Conservation (phyloP, 2,888 invertebrate species). For the Macrosiphum euphorbiae region DNA sequence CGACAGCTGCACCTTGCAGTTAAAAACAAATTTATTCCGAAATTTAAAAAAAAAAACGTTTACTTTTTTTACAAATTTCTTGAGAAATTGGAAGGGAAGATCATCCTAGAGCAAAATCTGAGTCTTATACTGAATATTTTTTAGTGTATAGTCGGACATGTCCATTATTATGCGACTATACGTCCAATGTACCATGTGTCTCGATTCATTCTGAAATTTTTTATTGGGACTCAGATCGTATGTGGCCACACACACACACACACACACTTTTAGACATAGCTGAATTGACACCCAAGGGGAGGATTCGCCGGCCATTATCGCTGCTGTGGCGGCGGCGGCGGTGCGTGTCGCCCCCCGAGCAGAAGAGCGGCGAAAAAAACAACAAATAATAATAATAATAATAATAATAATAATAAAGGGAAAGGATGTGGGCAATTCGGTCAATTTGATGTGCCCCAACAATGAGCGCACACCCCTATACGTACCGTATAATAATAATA, state of each 20-base stretch:
- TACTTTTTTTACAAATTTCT: too few species aligned
- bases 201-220: background rate
- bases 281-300: slow-evolving; percentile 36
- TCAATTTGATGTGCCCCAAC: slow-evolving; percentile 55
- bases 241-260: background rate
- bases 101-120: too few species aligned
- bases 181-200: background rate
- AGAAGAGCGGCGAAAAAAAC: background rate
- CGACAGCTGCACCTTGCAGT: too few species aligned
- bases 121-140: too few species aligned
- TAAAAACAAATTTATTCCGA: too few species aligned
- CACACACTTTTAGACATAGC: background rate
- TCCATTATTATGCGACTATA: too few species aligned
- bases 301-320: slow-evolving; percentile 43
- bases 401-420: background rate
- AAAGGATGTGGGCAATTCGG: slow-evolving; percentile 62
- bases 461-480: background rate
- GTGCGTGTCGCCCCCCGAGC: slow-evolving; percentile 34
- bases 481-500: background rate
- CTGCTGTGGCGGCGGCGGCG: slow-evolving; percentile 3
- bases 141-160: too few species aligned
- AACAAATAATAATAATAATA: background rate
- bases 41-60: too few species aligned
- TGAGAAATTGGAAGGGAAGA: too few species aligned
- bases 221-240: background rate